Conservation (phyloP, 2,888 invertebrate species). For the Cataglyphis cursor region DNA sequence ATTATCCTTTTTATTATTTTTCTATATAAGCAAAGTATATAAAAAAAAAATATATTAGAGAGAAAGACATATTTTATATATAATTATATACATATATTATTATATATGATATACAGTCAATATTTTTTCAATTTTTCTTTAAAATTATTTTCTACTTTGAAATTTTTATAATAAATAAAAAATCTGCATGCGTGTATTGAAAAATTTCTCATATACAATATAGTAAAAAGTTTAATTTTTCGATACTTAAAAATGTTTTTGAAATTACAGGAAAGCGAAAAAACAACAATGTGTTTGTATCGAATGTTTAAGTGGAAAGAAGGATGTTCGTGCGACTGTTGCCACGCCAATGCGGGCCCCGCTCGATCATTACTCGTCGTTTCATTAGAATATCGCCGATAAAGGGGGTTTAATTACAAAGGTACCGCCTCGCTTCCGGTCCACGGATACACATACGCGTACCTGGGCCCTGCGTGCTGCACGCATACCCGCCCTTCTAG, state of each 20-base stretch:
- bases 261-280: not conserved
- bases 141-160: not conserved
- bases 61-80: too few relatives aligned
- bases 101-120: not conserved
- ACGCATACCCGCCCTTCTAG: constrained; percentile 72
- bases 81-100: too few relatives aligned
- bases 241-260: not conserved
- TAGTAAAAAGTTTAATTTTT: not conserved
- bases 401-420: constrained; percentile 83
- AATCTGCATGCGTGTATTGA: not conserved
- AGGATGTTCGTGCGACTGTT: constrained; percentile 53
- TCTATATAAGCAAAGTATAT: too few relatives aligned
- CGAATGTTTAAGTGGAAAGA: not conserved
- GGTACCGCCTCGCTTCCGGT: constrained; percentile 79
- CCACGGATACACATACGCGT: constrained; percentile 83
- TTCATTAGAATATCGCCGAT: constrained; percentile 84
- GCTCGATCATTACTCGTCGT: constrained; percentile 81
- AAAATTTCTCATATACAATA: not conserved
- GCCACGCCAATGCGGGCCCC: constrained; percentile 37
- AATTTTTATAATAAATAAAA: not conserved
- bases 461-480: constrained; percentile 78
- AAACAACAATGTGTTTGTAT: not conserved
- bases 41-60: too few relatives aligned
- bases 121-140: not conserved
- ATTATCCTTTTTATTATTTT: not conserved